Evolutionary conservation across 2,797 vertebrate species (phyloP).

Genomic region (Holocentrus rufus): DNA sequence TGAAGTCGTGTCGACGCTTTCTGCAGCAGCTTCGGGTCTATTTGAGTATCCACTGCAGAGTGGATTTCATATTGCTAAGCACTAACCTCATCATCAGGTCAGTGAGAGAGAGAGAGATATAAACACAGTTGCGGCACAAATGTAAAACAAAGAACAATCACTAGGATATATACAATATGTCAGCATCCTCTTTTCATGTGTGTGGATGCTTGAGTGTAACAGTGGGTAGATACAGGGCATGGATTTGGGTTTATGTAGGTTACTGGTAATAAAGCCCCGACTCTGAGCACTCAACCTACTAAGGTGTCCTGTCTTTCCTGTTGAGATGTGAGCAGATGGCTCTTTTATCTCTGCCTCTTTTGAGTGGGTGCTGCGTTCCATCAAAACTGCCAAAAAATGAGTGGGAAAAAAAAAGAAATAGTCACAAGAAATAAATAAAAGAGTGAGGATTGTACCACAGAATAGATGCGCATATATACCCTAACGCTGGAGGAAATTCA

Average conservation of each 20-base stretch:
- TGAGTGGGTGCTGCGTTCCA: constrained; percentile 11
- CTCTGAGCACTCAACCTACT: constrained; percentile 13
- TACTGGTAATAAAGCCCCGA: constrained; percentile 22
- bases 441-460: neutral
- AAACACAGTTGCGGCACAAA: too few relatives aligned
- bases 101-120: neutral
- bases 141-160: too few relatives aligned
- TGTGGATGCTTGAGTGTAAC: neutral
- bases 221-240: constrained; percentile 1
- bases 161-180: neutral
- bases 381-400: constrained; percentile 34
- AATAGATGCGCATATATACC: constrained; percentile 6
- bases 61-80: neutral
- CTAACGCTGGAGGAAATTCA: neutral
- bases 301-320: constrained; percentile 20
- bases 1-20: constrained; percentile 37
- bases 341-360: constrained; percentile 35
- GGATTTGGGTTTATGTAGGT: constrained; percentile 10
- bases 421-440: constrained; percentile 29
- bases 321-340: constrained; percentile 42
- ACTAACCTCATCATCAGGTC: neutral
- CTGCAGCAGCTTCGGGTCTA: neutral
- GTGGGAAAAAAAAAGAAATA: constrained; percentile 9
- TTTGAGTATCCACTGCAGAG: neutral
- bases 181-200: neutral